Conservation (phyloP, 2,888 invertebrate species). For the Temnothorax unifasciatus region DNA sequence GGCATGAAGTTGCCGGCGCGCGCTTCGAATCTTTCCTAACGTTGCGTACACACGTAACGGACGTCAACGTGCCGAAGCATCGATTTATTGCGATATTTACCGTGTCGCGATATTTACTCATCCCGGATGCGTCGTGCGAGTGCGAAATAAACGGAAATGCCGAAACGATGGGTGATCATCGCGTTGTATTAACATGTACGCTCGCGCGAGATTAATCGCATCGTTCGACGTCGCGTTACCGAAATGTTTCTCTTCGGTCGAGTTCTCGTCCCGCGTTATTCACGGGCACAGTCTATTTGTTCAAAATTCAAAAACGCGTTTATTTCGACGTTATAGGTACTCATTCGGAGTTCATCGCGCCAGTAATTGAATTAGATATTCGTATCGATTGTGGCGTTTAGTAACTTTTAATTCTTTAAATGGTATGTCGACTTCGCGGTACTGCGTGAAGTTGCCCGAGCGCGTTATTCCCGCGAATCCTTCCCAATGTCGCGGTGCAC, state of each 20-base stretch:
- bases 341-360: background rate
- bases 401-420: background rate
- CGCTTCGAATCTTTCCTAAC: background rate
- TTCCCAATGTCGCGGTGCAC: background rate
- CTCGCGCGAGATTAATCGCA: constrained; percentile 24
- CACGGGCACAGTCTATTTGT: background rate
- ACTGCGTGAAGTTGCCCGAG: background rate
- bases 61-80: background rate
- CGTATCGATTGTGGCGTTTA: background rate
- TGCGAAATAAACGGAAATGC: constrained; percentile 22
- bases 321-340: background rate
- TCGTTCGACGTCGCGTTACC: constrained; percentile 15
- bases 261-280: constrained; percentile 2
- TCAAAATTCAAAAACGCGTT: constrained; percentile 6
- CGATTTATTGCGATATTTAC: background rate
- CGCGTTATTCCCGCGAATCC: background rate
- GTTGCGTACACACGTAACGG: background rate
- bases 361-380: background rate
- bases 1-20: background rate
- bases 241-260: background rate
- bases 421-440: background rate
- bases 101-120: background rate
- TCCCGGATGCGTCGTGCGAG: background rate
- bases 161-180: constrained; percentile 2
- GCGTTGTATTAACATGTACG: background rate